phyloP scores from a whole-genome alignment of 2,113 vertebrate species.

The Upupa epops region DNA sequence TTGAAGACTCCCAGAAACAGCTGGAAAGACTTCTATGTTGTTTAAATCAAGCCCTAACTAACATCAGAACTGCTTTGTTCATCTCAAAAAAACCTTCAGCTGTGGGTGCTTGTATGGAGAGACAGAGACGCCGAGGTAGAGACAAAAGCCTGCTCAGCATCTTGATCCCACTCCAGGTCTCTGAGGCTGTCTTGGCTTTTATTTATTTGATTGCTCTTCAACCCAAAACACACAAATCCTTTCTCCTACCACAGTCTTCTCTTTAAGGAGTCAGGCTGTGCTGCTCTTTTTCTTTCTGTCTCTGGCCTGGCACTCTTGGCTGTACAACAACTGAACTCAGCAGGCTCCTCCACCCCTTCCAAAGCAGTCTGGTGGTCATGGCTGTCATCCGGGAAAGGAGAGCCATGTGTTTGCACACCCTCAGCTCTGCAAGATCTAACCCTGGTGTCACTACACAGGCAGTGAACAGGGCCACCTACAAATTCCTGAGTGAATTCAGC shows the following conservation, averaged over 20 bases:
- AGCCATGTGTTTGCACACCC: not conserved
- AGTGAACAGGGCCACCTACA: not conserved
- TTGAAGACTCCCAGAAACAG: slow-evolving; percentile 8
- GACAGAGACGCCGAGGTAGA: not conserved
- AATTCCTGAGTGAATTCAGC: not conserved
- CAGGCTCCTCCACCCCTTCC: slow-evolving; percentile 20
- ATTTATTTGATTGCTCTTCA: not conserved
- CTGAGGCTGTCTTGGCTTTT: not conserved
- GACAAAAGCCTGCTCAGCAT: not conserved
- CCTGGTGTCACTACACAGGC: not conserved
- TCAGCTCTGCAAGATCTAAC: not conserved
- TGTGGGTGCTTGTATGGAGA: not conserved
- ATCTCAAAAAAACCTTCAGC: slow-evolving; percentile 32
- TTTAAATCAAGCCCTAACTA: slow-evolving; percentile 24
- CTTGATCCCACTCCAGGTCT: not conserved
- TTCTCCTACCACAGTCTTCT: not conserved
- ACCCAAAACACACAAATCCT: not conserved
- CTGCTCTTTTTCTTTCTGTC: not conserved
- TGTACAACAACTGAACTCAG: slow-evolving; percentile 40
- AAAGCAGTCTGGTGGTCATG: slow-evolving; percentile 26
- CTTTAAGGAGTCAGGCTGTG: not conserved
- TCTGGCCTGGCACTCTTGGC: not conserved
- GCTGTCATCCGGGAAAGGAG: not conserved
- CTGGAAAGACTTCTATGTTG: slow-evolving; percentile 46
- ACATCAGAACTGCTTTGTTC: slow-evolving; percentile 31